Base-by-base conservation (phyloP, 2,888 invertebrate species). In the Toxonevra muliebris region DNA sequence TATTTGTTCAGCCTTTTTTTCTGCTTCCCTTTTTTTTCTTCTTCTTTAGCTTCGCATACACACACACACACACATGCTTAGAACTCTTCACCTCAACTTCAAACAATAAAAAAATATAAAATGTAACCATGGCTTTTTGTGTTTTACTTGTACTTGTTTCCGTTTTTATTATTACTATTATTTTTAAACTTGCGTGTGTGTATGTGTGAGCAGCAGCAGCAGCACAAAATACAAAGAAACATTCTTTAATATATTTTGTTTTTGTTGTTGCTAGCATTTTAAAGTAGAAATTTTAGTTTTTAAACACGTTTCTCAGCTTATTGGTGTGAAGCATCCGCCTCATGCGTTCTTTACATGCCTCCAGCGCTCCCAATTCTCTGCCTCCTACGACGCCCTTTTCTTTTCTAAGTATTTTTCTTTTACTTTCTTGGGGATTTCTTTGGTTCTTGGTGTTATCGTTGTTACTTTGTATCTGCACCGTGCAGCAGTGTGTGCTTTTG, bases 271-370 rank as follows among this genome's bases (percentile, higher is more conserved):
- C 19, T 19, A 7, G 58, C 72, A 76, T 75, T 74, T 76, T 76
- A 77, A 80, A 80, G 78, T 75, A 76, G 75, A 73, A 76, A 75
- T 77, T 79, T 80, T 74, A 79, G 77, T 75, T 76, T 78, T 75
- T 75, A 73, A 77, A 76, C 80, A 80, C 80, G 80, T 80, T 80
- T 75, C 73, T 66, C 71, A 76, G 77, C 78, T 79, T 78, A 79
- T 61, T 58, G 63, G 62, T 43, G 61, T 50, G 20, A 42, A 52
- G 19, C 55, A 65, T 54, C 55, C 45, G 62, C 54, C 55, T 63
- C 63, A 59, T 45, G 52, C 50, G 59, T 66, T 66, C 57, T 59
- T 42, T 30, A 30, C 48, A 57, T 58, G 53, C 71, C 61, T 66
- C 71, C 66, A 64, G 58, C 40, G 54, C 59, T 30, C 41, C 55